Base-by-base conservation (phyloP, 2,888 invertebrate species). In the Alviniconcha strummeri region DNA sequence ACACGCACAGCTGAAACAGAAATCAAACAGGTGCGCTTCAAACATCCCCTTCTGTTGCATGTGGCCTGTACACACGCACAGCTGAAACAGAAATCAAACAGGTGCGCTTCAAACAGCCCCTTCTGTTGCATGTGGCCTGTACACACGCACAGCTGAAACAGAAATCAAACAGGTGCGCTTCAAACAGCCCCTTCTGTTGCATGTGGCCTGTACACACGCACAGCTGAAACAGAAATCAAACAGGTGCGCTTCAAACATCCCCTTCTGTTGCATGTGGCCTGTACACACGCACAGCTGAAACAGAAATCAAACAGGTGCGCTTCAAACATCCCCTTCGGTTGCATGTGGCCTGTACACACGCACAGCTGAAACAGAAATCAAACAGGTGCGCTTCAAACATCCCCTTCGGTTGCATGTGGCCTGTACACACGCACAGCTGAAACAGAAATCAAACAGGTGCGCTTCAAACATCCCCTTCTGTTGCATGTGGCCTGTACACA, bases 181-280 rank as follows among this genome's bases (percentile, higher is more conserved):
- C 1, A 36, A 36, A 36, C 17, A n/a, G 3, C n/a, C 3, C 9
- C 17, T n/a, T 36, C 36, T 36, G 36, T n/a, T n/a, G n/a, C n/a
- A n/a, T n/a, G n/a, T n/a, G n/a, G 96, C 56, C 97, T 96, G 94
- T 97, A 99, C 0, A 97, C 97, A 87, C 97, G 95, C 84, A 97
- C 95, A 0, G 98, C 99, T 97, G 91, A 11, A 93, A 93, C 54
- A 36, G 69, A 77, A 69, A 78, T 69, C 54, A 55, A 55, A 55
- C 15, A 55, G n/a, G 36, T 36, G 36, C 36, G 36, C 36, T 36
- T 36, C 1, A 36, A 36, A 36, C 17, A n/a, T n/a, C n/a, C 3
- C 9, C 17, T n/a, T 36, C 36, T 36, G 36, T n/a, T n/a, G n/a
- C n/a, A n/a, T n/a, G n/a, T n/a, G n/a, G 96, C 56, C 97, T 96